Base-by-base conservation (phyloP, 2,888 invertebrate genomes). In the Phania funesta region DNA sequence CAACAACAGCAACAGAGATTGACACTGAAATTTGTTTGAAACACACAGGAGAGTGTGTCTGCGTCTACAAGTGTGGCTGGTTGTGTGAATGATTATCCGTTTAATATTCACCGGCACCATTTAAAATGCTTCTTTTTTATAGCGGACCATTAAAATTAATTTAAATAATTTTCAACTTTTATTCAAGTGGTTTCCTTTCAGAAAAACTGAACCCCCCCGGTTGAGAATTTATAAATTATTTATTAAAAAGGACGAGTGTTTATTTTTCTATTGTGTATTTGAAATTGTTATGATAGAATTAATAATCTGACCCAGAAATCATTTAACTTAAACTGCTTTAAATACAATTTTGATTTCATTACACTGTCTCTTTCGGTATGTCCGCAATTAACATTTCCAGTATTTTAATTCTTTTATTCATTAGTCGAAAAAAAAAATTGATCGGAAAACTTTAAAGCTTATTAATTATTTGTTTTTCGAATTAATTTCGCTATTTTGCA, bases 51-150 rank as follows among this genome's bases (percentile, higher is more conserved):
- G 20, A 7, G 16, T 52, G 18, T 44, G 22, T 22, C n/a, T 52
- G 56, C 58, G 13, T 35, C 22, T 58, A 56, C 32, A 2, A 24
- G n/a, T 18, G 13, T 41, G 18, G 48, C 5, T 41, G 26, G 24
- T 20, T 13, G n/a, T n/a, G 13, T 26, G n/a, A n/a, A 3, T 50
- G 18, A 74, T 67, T 32, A 74, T 56, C 74, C 54, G 20, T 65
- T 74, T 74, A 74, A 74, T 77, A 81, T 77, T 73, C 64, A 77
- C 81, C 81, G 81, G 60, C 73, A 60, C 50, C 50, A 41, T 60
- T 50, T 26, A 32, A 50, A 50, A 62, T 22, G 24, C 4, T 58
- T 20, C 32, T 35, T 62, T 50, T 67, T 38, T 41, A 29, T 29
- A 32, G 68, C 44, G 62, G 48, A 52, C 50, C 60, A 62, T 62